phyloP scores from a whole-genome alignment of 2,113 vertebrate species.

The Reinhardtius hippoglossoides region DNA sequence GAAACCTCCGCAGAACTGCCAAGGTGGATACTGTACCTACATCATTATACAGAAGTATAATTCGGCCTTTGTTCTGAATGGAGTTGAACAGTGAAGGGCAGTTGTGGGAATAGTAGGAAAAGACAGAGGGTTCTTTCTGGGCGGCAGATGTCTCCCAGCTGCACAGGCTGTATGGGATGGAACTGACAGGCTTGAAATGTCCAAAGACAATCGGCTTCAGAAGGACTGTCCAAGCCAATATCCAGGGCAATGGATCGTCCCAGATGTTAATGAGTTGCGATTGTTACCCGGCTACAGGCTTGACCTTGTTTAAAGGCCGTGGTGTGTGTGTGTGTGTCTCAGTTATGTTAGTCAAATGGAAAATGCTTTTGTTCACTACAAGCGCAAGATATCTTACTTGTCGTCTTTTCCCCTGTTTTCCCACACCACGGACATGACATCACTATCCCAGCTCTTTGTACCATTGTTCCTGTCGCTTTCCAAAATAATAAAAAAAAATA shows the following conservation, averaged over 20 bases:
- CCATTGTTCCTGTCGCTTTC: constrained; percentile 1
- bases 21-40: neutral
- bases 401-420: constrained; percentile 1
- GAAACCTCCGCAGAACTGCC: neutral
- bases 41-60: neutral
- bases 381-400: neutral
- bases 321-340: constrained; percentile 6
- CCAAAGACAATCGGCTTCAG: constrained; percentile 70
- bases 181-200: constrained; percentile 74
- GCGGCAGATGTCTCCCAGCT: constrained; percentile 69
- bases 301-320: constrained; percentile 72
- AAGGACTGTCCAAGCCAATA: constrained; percentile 73
- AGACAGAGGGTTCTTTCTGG: constrained; percentile 32
- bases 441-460: neutral
- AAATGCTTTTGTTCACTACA: neutral
- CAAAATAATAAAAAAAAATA: constrained; percentile 8
- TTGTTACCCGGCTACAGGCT: constrained; percentile 53
- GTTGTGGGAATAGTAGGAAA: constrained; percentile 24
- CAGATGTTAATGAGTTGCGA: constrained; percentile 71
- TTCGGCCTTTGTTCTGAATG: constrained; percentile 10
- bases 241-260: constrained; percentile 70
- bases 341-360: constrained; percentile 9
- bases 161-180: constrained; percentile 36
- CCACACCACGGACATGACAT: neutral
- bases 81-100: constrained; percentile 7